These are phyloP conservation scores for Umimayanthus kanabou DNA, from an alignment of 92 coral and sea anemone species.

Conservation along the genomic window DNA sequence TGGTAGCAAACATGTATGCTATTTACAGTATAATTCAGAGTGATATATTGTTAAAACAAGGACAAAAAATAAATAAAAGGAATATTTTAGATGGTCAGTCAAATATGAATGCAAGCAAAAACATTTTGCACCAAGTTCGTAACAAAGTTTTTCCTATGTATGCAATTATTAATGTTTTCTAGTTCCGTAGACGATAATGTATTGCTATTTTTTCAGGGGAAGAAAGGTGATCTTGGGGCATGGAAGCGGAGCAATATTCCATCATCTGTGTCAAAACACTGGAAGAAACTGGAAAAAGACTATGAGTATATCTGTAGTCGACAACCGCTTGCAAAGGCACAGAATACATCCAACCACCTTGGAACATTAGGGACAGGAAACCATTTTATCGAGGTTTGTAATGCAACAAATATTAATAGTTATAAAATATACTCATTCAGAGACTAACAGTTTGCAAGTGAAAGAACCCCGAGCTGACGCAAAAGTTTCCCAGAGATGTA, in stretches of 20 bases:
- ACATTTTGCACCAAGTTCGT: too few species aligned
- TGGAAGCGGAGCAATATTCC: slow-evolving; percentile 70
- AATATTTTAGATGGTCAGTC: too few species aligned
- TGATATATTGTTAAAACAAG: too few species aligned
- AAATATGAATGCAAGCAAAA: too few species aligned
- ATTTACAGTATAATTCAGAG: too few species aligned
- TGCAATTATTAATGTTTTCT: neutral
- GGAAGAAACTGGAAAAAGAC: slow-evolving; percentile 61
- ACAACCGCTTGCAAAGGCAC: slow-evolving; percentile 72
- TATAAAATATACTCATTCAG: neutral
- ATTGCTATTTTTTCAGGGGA: slow-evolving; percentile 47
- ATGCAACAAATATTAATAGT: neutral
- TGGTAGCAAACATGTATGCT: too few species aligned
- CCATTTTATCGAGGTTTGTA: slow-evolving; percentile 78
- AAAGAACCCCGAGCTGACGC: neutral
- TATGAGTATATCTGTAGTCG: slow-evolving; percentile 70
- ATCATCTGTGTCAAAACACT: slow-evolving; percentile 45
- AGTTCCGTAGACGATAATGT: neutral
- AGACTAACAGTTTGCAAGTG: neutral
- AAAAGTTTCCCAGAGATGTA: neutral
- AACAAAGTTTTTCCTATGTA: too few species aligned
- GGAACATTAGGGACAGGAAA: slow-evolving; percentile 91
- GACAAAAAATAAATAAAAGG: too few species aligned
- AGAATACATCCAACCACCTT: slow-evolving; percentile 62
- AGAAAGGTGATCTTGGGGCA: slow-evolving; percentile 73